Evolutionary conservation across 2,797 vertebrate species (phyloP), one percentile per base, ranked within the genome.

Genomic region (Etheostoma perlongum): DNA sequence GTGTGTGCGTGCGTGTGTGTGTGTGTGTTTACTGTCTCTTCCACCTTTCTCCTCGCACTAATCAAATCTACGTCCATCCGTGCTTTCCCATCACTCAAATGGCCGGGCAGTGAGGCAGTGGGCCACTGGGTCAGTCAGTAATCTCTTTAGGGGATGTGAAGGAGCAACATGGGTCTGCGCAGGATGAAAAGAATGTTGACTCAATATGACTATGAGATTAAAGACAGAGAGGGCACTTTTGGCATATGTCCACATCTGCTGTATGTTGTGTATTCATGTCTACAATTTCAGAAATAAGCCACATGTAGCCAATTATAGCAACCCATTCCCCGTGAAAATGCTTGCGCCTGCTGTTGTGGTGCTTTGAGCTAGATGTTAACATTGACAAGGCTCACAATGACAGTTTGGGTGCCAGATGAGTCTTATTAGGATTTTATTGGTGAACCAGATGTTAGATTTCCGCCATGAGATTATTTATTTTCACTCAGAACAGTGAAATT

Each of bases 111-210:
- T 10, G 77, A 68, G 74, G 62, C 51, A 72, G 69, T 72, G 65
- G 88, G 87, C 87, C 85, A 88, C 48, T 76, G 72, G 78, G 89
- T 90, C 87, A 74, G 67, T 23, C 54, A 9, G 44, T 90, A 85
- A 92, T 88, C 83, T 82, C 73, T 85, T 88, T 51, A 85, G 60
- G 36, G 72, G 72, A 71, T 8, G 19, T 67, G 80, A 69, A 64
- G 57, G 48, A 76, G 68, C 66, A 67, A 42, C 55, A 16, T 6
- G 72, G 72, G 70, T 59, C 78, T 21, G 60, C 48, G 47, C 42
- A 27, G 53, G 62, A 84, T 84, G 82, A 81, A 84, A 14, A 74
- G 72, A 78, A 63, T 78, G 49, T 27, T 73, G 68, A 86, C 63
- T 82, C 57, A 81, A 48, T 44, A n/a, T 58, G 67, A 76, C 36